These are phyloP conservation scores for Mythimna loreyi DNA, from an alignment of 2,888 invertebrate genomes.

Conservation along the genomic window DNA sequence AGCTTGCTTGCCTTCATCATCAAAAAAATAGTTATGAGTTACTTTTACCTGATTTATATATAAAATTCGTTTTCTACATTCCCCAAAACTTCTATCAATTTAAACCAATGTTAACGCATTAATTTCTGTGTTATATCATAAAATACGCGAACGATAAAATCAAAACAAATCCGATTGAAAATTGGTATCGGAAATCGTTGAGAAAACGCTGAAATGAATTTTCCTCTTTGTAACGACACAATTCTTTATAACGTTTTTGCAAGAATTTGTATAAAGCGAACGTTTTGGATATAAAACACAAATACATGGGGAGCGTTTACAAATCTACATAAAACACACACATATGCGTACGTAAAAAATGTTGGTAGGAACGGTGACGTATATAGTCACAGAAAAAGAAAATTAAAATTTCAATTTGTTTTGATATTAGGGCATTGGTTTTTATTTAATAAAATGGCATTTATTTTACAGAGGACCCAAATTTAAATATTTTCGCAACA, in stretches of 20 bases:
- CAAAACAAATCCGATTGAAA: constrained; percentile 37
- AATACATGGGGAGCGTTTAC: neutral
- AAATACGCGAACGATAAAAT: constrained; percentile 4
- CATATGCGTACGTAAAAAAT: neutral
- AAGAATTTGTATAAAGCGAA: constrained; percentile 32
- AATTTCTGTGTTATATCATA: constrained; percentile 7
- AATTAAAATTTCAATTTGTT: neutral
- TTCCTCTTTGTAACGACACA: constrained; percentile 36
- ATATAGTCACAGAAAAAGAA: neutral
- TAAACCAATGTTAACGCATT: neutral
- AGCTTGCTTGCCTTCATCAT: no score
- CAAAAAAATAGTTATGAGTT: no score
- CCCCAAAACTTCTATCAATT: neutral
- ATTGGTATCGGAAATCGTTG: constrained; percentile 5
- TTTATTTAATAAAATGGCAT: no score
- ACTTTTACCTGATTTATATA: neutral
- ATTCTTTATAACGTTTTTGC: constrained; percentile 1
- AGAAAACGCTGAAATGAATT: constrained; percentile 35
- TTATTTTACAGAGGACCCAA: no score
- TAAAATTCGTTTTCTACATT: neutral
- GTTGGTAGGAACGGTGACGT: neutral
- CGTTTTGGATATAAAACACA: constrained; percentile 16
- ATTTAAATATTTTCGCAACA: no score
- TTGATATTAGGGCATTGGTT: no score
- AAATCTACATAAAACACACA: neutral